phyloP scores from a whole-genome alignment of 2,888 invertebrate genomes.

The Aromia moschata region DNA sequence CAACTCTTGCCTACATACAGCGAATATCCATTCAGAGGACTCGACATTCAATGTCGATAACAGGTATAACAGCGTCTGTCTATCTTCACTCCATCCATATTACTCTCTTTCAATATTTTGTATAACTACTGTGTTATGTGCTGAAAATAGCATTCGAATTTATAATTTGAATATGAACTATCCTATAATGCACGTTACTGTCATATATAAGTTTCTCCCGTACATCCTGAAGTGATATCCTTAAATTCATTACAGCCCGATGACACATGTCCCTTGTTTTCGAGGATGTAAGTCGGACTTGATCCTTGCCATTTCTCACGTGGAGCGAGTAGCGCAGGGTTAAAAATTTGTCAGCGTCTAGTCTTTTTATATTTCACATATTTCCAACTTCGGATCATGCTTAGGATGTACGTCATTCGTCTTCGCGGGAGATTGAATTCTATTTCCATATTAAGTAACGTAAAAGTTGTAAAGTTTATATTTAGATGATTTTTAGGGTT shows the following conservation, averaged over 20 bases:
- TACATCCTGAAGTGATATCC: constrained; percentile 17
- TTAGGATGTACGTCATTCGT: constrained; percentile 9
- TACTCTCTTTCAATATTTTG: too few relatives aligned
- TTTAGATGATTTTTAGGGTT: too few relatives aligned
- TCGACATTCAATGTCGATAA: too few relatives aligned
- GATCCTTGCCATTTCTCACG: constrained; percentile 42
- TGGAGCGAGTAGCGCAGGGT: constrained; percentile 27
- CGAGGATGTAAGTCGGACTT: constrained; percentile 37
- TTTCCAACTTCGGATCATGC: constrained; percentile 13
- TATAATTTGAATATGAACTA: not conserved
- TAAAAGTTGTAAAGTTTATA: too few relatives aligned
- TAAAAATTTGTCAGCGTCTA: constrained; percentile 38
- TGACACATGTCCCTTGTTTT: constrained; percentile 41
- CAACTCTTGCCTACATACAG: too few relatives aligned
- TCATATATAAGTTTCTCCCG: not conserved
- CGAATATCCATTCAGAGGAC: too few relatives aligned
- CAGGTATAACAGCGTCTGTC: too few relatives aligned
- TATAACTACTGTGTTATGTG: too few relatives aligned
- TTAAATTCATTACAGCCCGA: constrained; percentile 40
- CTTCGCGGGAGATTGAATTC: constrained; percentile 1
- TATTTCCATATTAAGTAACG: constrained; percentile 6
- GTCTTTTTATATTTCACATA: constrained; percentile 22
- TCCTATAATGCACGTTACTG: not conserved
- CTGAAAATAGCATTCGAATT: too few relatives aligned
- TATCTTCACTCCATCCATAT: too few relatives aligned